Base-by-base conservation (phyloP, 1,140 invertebrate genomes). In the Asbolus verrucosus region DNA sequence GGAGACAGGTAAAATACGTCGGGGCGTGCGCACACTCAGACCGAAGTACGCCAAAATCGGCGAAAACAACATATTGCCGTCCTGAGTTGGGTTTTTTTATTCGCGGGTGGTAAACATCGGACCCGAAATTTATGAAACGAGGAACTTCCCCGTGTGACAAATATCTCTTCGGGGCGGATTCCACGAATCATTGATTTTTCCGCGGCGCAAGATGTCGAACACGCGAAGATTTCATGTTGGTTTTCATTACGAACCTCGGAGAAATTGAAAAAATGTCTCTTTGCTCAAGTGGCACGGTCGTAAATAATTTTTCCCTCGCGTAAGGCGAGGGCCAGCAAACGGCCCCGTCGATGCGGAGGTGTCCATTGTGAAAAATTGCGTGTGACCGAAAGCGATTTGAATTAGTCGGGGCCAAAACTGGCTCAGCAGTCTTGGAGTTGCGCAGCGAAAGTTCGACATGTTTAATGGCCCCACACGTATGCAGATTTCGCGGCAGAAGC, bases 1-100 rank as follows among this genome's bases (percentile, higher is more conserved):
- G 30, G 18, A 63, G 61, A 63, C 61, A 63, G 61, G 61, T 63
- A 36, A 63, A 63, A 63, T 63, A 63, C 61, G 61, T 33, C 11
- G 8, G 61, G 24, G 61, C 33, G 14, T 63, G 61, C 61, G 61
- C 61, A 13, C 24, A 13, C n/a, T n/a, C n/a, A n/a, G n/a, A 13
- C 31, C 14, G 6, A 14, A 30, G 33, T n/a, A 19, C 16, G 33
- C 33, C 16, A 41, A 63, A 54, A 54, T 54, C 46, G 41, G 16
- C 61, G 33, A 62, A 14, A 27, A 62, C 59, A 62, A 63, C 61
- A 24, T 54, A 54, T 54, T 54, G 46, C 19, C 46, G 46, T n/a
- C 9, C n/a, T n/a, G 43, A 15, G 15, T 54, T 24, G 19, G 24
- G 24, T 54, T 27, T 54, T 54, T 54, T 54, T 54, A 54, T 54